Conservation (phyloP, 2,113 vertebrate species). For the Bostrychus sinensis region DNA sequence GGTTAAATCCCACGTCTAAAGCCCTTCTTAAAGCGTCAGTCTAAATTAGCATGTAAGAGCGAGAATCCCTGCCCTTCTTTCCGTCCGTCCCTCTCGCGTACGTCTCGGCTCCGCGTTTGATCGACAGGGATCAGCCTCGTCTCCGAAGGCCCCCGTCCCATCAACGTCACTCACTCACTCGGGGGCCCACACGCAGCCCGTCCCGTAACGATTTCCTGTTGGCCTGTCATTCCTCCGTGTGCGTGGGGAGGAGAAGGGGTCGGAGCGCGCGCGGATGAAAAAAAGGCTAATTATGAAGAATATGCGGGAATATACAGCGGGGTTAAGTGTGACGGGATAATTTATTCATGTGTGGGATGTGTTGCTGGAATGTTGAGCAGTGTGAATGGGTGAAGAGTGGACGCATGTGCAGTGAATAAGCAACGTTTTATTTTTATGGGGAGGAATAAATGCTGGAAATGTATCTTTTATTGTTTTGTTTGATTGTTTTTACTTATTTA, state of each 20-base stretch:
- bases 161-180: constrained; percentile 58
- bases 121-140: constrained; percentile 33
- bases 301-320: constrained; percentile 44
- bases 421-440: too few species aligned
- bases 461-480: too few species aligned
- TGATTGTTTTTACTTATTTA: too few species aligned
- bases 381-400: background rate
- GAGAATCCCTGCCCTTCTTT: too few species aligned
- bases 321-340: constrained; percentile 48
- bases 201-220: constrained; percentile 63
- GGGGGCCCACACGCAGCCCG: constrained; percentile 20
- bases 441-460: too few species aligned
- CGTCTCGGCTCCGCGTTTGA: constrained; percentile 39
- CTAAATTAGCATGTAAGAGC: too few species aligned
- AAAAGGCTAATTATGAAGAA: constrained; percentile 70
- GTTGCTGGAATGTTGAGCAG: constrained; percentile 42
- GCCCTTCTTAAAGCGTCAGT: too few species aligned
- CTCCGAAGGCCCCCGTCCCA: constrained; percentile 21
- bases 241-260: constrained; percentile 27
- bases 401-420: background rate
- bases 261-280: constrained; percentile 22
- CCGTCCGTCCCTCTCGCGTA: too few species aligned
- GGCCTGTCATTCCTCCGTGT: constrained; percentile 57
- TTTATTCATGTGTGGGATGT: constrained; percentile 51
- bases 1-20: too few species aligned